Base-by-base conservation (phyloP, 2,888 invertebrate species). In the Timema podura region DNA sequence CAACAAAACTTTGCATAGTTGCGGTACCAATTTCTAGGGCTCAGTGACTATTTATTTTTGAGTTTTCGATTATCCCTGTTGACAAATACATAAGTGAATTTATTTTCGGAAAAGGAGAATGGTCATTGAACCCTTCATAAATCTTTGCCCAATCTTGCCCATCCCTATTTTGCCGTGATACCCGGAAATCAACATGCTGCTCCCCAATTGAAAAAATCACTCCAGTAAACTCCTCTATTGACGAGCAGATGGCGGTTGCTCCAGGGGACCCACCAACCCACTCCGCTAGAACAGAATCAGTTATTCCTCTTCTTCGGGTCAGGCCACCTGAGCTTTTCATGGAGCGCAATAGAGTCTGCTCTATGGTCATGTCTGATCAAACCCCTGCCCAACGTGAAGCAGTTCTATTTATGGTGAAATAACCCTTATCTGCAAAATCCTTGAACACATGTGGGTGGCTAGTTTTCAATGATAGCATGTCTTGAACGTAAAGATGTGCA, bases 161-260 rank as follows among this genome's bases (percentile, higher is more conserved):
- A 57, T 57, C 57, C 5, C 15, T 8, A 57, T 57, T 57, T 57
- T 10, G 10, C 57, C 15, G 57, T 13, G 8, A 13, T 57, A 57
- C 57, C 57, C 15, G 57, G 30, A 57, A 57, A 57, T 57, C 57
- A 57, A 57, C 57, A 11, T 57, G 57, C 57, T 57, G 57, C 57
- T 57, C 30, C 57, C 30, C 57, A 11, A 3, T 57, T 15, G 57
- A 57, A 57, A 57, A 57, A 57, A 15, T 57, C n/a, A 57, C 15
- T 57, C 10, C n/a, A 57, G 57, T 9, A 57, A 57, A 57, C 57
- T 57, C n/a, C 30, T 57, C 57, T 57, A 57, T 13, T 8, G 57
- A 57, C 57, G n/a, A 57, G 10, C 57, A 57, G 57, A 57, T 13
- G 57, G 57, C n/a, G 57, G 57, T 11, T 57, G 10, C 10, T 57